Conservation (phyloP, 2,888 invertebrate species). For the Lepidocyrtoides sp. region DNA sequence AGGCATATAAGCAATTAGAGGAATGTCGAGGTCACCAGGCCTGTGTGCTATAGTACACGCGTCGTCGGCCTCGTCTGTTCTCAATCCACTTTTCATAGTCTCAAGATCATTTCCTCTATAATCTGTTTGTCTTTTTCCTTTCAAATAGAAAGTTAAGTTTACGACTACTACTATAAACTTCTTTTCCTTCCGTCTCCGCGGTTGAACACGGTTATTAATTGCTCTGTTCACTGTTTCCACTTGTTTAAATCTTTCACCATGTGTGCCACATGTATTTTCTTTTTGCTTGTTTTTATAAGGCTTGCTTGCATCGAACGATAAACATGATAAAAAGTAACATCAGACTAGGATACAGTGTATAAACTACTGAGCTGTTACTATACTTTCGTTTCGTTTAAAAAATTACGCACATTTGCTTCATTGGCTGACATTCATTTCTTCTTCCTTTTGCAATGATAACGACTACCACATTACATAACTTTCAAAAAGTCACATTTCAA, state of each 20-base stretch:
- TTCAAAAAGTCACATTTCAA: background rate
- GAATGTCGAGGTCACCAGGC: constrained; percentile 42
- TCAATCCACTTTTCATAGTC: background rate
- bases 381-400: too few relatives aligned
- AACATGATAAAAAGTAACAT: too few relatives aligned
- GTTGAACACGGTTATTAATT: constrained; percentile 1
- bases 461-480: constrained; percentile 18
- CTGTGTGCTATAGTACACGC: background rate
- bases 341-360: too few relatives aligned
- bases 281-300: too few relatives aligned
- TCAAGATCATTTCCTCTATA: background rate
- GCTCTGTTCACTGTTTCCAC: background rate
- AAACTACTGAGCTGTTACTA: too few relatives aligned
- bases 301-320: too few relatives aligned
- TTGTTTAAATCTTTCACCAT: constrained; percentile 10
- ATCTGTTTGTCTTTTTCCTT: background rate
- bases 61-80: background rate
- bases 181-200: background rate
- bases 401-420: background rate
- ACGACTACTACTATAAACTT: background rate
- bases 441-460: background rate
- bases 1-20: background rate
- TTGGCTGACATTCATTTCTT: background rate
- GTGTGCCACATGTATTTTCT: constrained; percentile 19
- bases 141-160: background rate